Evolutionary conservation across 2,113 vertebrate genomes (phyloP).

Genomic region (Anguilla japonica): DNA sequence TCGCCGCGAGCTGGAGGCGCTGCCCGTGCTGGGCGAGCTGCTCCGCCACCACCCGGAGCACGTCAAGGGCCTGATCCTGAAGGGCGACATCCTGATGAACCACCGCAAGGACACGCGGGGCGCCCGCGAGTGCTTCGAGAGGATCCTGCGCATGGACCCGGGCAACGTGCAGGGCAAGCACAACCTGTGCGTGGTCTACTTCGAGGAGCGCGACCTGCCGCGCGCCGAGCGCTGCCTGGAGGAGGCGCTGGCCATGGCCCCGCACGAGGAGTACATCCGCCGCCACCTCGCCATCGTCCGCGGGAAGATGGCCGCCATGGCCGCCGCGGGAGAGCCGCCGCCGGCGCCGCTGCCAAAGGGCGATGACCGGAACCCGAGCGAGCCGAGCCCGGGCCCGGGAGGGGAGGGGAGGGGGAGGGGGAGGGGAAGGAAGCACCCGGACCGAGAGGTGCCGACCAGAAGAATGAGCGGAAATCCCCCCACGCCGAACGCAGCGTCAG

Average conservation of each 20-base stretch:
- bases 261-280: slow-evolving; percentile 91
- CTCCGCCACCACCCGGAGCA: slow-evolving; percentile 89
- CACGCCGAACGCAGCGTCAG: slow-evolving; percentile 45
- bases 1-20: slow-evolving; percentile 82
- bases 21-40: slow-evolving; percentile 86
- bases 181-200: slow-evolving; percentile 96
- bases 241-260: slow-evolving; percentile 87
- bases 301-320: slow-evolving; percentile 85
- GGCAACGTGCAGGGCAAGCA: slow-evolving; percentile 94
- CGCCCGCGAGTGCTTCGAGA: slow-evolving; percentile 89
- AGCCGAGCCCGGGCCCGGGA: slow-evolving; percentile 33
- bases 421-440: slow-evolving; percentile 34
- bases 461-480: slow-evolving; percentile 72
- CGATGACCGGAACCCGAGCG: slow-evolving; percentile 17
- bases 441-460: slow-evolving; percentile 63
- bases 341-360: slow-evolving; percentile 52
- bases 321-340: slow-evolving; percentile 65
- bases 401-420: slow-evolving; percentile 31
- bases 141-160: slow-evolving; percentile 86
- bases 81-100: slow-evolving; percentile 98
- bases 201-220: slow-evolving; percentile 88
- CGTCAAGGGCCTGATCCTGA: slow-evolving; percentile 93
- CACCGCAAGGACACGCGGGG: slow-evolving; percentile 91
- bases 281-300: slow-evolving; percentile 91
- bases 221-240: slow-evolving; percentile 87